Evolutionary conservation across 1,140 invertebrate species (phyloP), one percentile per base, ranked within the genome.

Genomic region (Drosophila murphyi): DNA sequence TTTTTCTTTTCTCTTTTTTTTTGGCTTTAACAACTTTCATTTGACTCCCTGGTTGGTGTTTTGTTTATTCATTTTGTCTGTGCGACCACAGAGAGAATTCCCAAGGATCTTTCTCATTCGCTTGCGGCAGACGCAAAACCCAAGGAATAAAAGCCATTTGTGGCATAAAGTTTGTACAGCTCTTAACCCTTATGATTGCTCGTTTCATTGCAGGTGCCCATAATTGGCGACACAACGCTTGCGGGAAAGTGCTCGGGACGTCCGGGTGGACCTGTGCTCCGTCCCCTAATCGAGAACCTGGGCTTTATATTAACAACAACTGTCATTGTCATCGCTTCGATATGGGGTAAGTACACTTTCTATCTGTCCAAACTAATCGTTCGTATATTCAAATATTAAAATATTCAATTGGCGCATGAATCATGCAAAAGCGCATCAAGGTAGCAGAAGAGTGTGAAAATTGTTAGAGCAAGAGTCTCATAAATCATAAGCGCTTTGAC

Each of bases 231-330:
- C 5, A 82, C 78, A 55, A 76, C 79, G 54, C 7, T 79, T 32
- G 3, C 63, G 10, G 76, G 76, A 29, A 88, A 82, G 45, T 92
- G 91, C 55, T 39, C 73, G 4, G 71, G 39, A 8, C 41, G 59
- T 2, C 6, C 48, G 0, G 70, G 50, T n/a, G 75, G 78, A 39
- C 76, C 81, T 0, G 32, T 92, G 12, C 10, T 86, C n/a, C 64
- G 76, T 41, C 75, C 78, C 6, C 34, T 92, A 29, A 10, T 90
- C 6, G 86, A 92, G n/a, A 91, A 92, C 73, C 41, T 92, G 35
- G 82, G 75, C 5, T 80, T 92, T 29, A 78, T 92, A 2, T 31
- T 81, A 4, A 80, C 88, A 6, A 78, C 76, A 3, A 62, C 52
- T 0, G 12, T 82, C 28, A 74, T 87, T 41, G 59, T 80, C 43